These are phyloP conservation scores for Apocrypta bakeri DNA, from an alignment of 1,140 invertebrate genomes.

Conservation along the genomic window DNA sequence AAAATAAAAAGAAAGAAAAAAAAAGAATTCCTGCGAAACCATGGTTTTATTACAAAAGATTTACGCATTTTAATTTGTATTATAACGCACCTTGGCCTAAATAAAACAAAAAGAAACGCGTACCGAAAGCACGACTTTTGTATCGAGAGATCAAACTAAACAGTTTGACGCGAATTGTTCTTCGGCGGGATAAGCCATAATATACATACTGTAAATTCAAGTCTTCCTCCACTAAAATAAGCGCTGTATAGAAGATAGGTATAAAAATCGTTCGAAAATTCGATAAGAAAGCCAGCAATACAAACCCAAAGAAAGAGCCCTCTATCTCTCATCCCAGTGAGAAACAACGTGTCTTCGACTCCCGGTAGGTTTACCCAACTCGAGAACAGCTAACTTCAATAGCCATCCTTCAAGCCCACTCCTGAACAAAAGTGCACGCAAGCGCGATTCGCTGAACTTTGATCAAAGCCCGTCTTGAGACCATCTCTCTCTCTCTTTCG, in stretches of 20 bases:
- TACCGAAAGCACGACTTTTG: background rate
- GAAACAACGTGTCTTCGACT: background rate
- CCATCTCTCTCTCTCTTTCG: background rate
- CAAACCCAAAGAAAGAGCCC: background rate
- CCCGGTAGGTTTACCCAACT: background rate
- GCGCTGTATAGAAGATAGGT: no score
- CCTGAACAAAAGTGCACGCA: constrained; percentile 18
- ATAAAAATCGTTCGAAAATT: background rate
- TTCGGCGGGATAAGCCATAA: background rate
- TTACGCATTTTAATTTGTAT: constrained; percentile 30
- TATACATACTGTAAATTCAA: background rate
- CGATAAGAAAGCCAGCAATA: background rate
- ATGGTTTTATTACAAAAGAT: constrained; percentile 27
- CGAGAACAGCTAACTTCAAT: background rate
- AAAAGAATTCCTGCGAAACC: background rate
- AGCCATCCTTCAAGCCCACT: background rate
- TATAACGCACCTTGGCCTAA: background rate
- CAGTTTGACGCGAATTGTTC: background rate
- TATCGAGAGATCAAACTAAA: background rate
- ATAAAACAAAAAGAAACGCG: background rate
- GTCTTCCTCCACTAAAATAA: background rate
- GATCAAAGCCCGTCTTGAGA: constrained; percentile 34
- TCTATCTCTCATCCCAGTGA: background rate
- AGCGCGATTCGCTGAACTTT: constrained; percentile 37
- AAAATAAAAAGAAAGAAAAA: no score